phyloP scores from a whole-genome alignment of 2,888 invertebrate genomes.

The Xanthia icteritia region DNA sequence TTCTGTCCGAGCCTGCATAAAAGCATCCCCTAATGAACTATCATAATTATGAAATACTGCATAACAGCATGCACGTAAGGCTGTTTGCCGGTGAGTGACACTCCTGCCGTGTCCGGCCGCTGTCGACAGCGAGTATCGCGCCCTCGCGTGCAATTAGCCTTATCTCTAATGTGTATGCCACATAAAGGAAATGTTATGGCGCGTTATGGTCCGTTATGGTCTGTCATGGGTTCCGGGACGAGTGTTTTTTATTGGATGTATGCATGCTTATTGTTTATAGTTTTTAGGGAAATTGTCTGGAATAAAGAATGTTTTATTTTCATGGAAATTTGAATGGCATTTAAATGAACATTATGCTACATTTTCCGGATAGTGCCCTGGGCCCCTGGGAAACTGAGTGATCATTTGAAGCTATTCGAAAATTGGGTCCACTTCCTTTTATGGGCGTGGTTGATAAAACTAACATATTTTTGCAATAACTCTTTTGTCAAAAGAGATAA shows the following conservation, averaged over 20 bases:
- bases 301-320: conserved; percentile 50
- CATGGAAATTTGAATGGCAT: conserved; percentile 40
- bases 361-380: neutral
- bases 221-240: conserved; percentile 50
- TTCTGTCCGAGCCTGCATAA: neutral
- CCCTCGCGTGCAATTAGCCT: conserved; percentile 63
- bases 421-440: neutral
- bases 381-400: neutral
- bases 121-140: conserved; percentile 62
- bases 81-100: conserved; percentile 44
- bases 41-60: conserved; percentile 57
- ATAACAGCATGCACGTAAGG: conserved; percentile 53
- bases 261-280: conserved; percentile 62
- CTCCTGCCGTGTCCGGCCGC: conserved; percentile 50
- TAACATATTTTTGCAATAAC: neutral
- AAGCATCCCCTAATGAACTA: conserved; percentile 27
- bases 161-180: conserved; percentile 57
- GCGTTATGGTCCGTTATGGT: conserved; percentile 34
- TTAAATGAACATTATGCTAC: conserved; percentile 40
- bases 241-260: conserved; percentile 56
- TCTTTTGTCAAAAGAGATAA: neutral
- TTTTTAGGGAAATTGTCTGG: conserved; percentile 39
- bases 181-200: conserved; percentile 59
- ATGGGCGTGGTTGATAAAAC: neutral
- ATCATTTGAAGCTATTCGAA: neutral